These are phyloP conservation scores for Hypolimnas misippus DNA, from an alignment of 2,888 invertebrate genomes.

Conservation along the genomic window DNA sequence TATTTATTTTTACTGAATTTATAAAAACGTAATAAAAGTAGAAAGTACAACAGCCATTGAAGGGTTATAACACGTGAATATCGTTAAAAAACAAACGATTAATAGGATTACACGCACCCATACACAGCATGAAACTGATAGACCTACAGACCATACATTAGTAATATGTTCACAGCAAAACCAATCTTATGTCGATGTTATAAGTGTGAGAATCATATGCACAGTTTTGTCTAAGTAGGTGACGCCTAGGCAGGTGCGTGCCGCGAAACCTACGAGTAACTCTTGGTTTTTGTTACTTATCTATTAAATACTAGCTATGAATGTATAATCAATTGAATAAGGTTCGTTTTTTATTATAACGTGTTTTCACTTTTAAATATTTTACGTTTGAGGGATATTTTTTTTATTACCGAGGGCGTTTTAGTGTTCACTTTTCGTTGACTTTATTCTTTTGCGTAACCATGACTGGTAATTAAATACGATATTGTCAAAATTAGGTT, in stretches of 20 bases:
- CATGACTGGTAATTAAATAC: constrained; percentile 8
- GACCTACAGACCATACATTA: constrained; percentile 32
- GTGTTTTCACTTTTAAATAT: constrained; percentile 31
- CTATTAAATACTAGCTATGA: constrained; percentile 41
- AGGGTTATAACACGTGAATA: constrained; percentile 6
- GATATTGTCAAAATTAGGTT: constrained; percentile 9
- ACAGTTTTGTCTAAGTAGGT: constrained; percentile 9
- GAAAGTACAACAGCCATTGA: neutral
- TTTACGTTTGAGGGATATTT: constrained; percentile 17
- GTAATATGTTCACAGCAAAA: constrained; percentile 21
- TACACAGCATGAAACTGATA: constrained; percentile 44
- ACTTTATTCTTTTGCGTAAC: constrained; percentile 28
- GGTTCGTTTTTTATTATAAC: constrained; percentile 33
- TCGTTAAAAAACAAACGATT: constrained; percentile 35
- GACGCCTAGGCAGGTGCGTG: constrained; percentile 40
- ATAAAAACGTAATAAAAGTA: neutral
- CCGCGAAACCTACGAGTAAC: constrained; percentile 44
- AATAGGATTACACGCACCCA: constrained; percentile 47
- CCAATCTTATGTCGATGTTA: neutral
- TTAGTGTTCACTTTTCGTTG: constrained; percentile 24
- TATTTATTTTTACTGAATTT: no score
- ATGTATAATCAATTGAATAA: constrained; percentile 35
- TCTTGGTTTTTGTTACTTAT: constrained; percentile 44
- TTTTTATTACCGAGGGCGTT: constrained; percentile 31
- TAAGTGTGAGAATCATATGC: constrained; percentile 14